Conservation (phyloP, 1,140 invertebrate genomes). For the Bilobella aurantiaca region DNA sequence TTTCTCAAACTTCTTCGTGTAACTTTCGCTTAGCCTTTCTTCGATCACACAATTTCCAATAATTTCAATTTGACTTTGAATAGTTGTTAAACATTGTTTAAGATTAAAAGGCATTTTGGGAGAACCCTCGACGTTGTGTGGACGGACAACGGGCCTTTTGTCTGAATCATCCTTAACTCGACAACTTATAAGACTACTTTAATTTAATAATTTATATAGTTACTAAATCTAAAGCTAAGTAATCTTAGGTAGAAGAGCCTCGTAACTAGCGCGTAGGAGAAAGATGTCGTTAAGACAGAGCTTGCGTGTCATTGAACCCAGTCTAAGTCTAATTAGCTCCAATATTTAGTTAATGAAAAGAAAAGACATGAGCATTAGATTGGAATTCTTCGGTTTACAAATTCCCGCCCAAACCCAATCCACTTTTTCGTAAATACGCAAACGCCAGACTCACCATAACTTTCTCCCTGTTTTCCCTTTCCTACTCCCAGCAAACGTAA, state of each 20-base stretch:
- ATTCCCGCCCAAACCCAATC: background rate
- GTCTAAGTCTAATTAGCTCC: background rate
- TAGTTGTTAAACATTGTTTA: too few relatives aligned
- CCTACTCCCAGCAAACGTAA: too few relatives aligned
- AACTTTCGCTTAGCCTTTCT: background rate
- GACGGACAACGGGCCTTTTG: background rate
- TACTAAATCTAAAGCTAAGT: background rate
- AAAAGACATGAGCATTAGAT: background rate
- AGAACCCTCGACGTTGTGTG: too few relatives aligned
- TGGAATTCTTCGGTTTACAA: background rate
- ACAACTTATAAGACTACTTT: background rate
- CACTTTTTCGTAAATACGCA: too few relatives aligned
- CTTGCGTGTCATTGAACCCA: slow-evolving; percentile 11
- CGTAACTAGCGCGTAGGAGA: too few relatives aligned
- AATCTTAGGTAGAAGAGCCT: background rate
- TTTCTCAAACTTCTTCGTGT: background rate
- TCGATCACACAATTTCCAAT: background rate
- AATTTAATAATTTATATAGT: background rate
- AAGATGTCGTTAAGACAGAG: background rate
- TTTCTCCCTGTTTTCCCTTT: too few relatives aligned
- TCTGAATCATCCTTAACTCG: background rate
- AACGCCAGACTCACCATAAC: too few relatives aligned
- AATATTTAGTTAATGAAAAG: background rate
- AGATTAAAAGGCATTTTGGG: too few relatives aligned
- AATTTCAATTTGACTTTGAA: background rate